Base-by-base conservation (phyloP, 2,888 invertebrate species). In the Limnephilus marmoratus region DNA sequence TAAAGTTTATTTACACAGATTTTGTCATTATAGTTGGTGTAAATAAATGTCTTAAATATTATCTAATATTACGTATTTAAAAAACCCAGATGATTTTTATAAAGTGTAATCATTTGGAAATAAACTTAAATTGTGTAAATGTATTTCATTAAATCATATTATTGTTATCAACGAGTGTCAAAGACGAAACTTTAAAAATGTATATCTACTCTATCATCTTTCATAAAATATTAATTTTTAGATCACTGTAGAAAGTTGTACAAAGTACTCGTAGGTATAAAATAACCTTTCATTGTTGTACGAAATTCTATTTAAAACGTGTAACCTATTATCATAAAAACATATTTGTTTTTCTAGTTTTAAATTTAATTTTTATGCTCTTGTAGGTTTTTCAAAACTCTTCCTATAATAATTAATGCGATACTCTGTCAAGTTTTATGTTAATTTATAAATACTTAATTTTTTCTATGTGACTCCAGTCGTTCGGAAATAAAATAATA, bases 231-330 rank as follows among this genome's bases (percentile, higher is more conserved):
- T 68, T 5, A 68, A 18, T 24, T 18, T 68, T 24, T 24, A n/a
- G 24, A 68, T 53, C 53, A 18, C 5, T 53, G 53, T 53, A 53
- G 53, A 53, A 53, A 53, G 53, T 53, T 53, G 53, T 68, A 68
- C 68, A 68, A 68, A 68, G 68, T 68, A 68, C 68, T 24, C n/a
- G 9, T 68, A 68, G 68, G 68, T 7, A 68, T 68, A 4, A 24
- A n/a, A 68, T 68, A 68, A 68, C 68, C 18, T 31, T 82, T 82
- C 34, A 82, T 86, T 81, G 18, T 85, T 68, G 68, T 68, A 68
- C 68, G 7, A 68, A n/a, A n/a, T 24, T 68, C 68, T 68, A n/a
- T 24, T 24, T 24, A 68, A 68, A 7, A 24, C 24, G 18, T 68
- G 68, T 68, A 68, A 68, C n/a, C 68, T 68, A 24, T 24, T 5